Percentiles rank a stretch among this genome's conserved stretches.
Evolutionary conservation across 2,888 invertebrate species (phyloP).

Genomic region (Meandrusa payeni): DNA sequence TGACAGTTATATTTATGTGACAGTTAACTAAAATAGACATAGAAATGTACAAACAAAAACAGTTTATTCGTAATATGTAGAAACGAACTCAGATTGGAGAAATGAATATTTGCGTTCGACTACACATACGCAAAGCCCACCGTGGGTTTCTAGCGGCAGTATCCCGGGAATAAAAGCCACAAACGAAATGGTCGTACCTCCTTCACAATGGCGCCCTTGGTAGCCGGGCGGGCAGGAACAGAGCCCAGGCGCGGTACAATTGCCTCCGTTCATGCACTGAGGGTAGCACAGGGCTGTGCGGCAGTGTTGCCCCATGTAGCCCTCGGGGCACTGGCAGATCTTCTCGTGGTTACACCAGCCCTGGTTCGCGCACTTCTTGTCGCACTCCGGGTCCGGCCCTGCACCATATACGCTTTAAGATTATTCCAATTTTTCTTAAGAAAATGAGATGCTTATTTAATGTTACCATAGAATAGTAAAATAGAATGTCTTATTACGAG

Average conservation of each 20-base stretch:
- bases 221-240: constrained; percentile 95
- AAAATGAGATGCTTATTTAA: constrained; percentile 2
- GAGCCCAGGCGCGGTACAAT: constrained; percentile 93
- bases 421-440: too few relatives aligned
- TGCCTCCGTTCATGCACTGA: constrained; percentile 95
- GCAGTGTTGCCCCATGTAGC: constrained; percentile 95
- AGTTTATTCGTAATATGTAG: too few relatives aligned
- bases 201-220: constrained; percentile 94
- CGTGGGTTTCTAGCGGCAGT: too few relatives aligned
- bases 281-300: constrained; percentile 95
- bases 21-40: too few relatives aligned
- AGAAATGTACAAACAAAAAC: too few relatives aligned
- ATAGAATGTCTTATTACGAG: too few relatives aligned
- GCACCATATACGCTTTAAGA: background rate
- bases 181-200: constrained; percentile 85
- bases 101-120: too few relatives aligned
- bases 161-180: too few relatives aligned
- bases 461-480: constrained; percentile 13
- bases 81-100: too few relatives aligned
- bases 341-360: constrained; percentile 92
- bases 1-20: too few relatives aligned
- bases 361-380: constrained; percentile 91
- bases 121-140: too few relatives aligned
- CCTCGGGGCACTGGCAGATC: constrained; percentile 93
- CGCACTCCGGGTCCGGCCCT: constrained; percentile 95